A percentile compares a stretch with the other conserved stretches of the same genome.
Conservation (phyloP, 1,140 invertebrate species). For the Brachystomella parvula region DNA sequence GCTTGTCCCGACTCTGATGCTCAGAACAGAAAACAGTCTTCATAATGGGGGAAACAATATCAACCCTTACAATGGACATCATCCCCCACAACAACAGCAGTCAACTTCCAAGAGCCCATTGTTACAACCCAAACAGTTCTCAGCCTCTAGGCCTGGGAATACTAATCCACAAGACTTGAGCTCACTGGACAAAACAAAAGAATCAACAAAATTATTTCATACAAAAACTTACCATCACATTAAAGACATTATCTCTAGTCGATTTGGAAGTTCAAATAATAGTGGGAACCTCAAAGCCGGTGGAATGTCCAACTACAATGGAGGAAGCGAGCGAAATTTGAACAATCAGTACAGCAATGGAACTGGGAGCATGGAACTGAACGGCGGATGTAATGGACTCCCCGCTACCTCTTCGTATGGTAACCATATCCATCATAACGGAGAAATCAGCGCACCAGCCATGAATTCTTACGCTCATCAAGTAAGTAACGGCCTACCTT, state of each 20-base stretch:
- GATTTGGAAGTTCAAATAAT: constrained; percentile 51
- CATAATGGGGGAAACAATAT: not conserved
- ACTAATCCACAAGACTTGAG: too few relatives aligned
- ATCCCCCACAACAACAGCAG: constrained; percentile 6
- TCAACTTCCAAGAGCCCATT: constrained; percentile 28
- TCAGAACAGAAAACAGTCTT: not conserved
- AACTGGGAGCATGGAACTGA: not conserved
- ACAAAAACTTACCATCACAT: constrained; percentile 69
- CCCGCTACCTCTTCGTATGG: not conserved
- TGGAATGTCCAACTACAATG: not conserved
- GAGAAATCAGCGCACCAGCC: not conserved
- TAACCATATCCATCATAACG: not conserved
- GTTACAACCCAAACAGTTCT: constrained; percentile 30
- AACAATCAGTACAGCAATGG: constrained; percentile 6
- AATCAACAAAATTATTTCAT: constrained; percentile 41
- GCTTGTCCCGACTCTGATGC: not conserved
- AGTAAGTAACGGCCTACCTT: not conserved
- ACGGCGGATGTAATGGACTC: not conserved
- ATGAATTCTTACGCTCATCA: not conserved
- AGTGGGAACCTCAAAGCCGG: constrained; percentile 10
- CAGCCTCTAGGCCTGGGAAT: not conserved
- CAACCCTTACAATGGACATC: not conserved
- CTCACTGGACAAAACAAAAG: constrained; percentile 29
- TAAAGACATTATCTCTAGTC: constrained; percentile 74
- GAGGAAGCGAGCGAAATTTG: constrained; percentile 3